Evolutionary conservation across 1,140 invertebrate species (phyloP).

Genomic region (Drosophila arizonae): DNA sequence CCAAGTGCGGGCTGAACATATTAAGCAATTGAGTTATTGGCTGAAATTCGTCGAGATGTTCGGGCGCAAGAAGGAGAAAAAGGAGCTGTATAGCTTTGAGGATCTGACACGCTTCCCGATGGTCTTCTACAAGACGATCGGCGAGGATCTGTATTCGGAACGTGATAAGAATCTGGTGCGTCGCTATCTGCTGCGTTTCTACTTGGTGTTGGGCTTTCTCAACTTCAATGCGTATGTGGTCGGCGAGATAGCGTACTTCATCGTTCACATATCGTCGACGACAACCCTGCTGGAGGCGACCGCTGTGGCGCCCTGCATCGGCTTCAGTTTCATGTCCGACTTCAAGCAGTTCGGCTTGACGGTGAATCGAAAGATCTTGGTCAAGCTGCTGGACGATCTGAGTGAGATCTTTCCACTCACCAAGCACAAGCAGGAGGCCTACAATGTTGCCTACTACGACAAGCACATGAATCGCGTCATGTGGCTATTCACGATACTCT

Average conservation of each 20-base stretch:
- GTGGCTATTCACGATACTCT: constrained; percentile 64
- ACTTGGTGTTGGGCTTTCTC: constrained; percentile 60
- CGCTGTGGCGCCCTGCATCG: constrained; percentile 68
- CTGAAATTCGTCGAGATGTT: constrained; percentile 32
- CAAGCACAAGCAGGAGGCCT: constrained; percentile 32
- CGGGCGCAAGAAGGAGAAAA: constrained; percentile 34
- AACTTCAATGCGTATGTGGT: constrained; percentile 72
- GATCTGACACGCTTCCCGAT: constrained; percentile 64
- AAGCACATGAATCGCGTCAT: constrained; percentile 65
- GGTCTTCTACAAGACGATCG: constrained; percentile 71
- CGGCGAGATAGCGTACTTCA: constrained; percentile 68
- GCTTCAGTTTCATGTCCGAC: constrained; percentile 73
- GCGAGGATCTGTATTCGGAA: constrained; percentile 66
- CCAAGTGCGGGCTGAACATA: not conserved
- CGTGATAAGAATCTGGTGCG: constrained; percentile 57
- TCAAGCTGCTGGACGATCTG: constrained; percentile 57
- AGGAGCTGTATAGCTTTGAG: constrained; percentile 53
- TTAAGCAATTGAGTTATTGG: not conserved
- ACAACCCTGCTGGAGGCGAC: constrained; percentile 67
- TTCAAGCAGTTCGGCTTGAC: constrained; percentile 69
- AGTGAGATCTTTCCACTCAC: constrained; percentile 57
- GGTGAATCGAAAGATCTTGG: constrained; percentile 44
- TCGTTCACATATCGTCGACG: constrained; percentile 66
- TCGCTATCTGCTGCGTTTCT: constrained; percentile 50
- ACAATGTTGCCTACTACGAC: constrained; percentile 59